Evolutionary conservation across 1,140 invertebrate species (phyloP), one percentile per base, ranked within the genome.

Genomic region (Solen grandis): DNA sequence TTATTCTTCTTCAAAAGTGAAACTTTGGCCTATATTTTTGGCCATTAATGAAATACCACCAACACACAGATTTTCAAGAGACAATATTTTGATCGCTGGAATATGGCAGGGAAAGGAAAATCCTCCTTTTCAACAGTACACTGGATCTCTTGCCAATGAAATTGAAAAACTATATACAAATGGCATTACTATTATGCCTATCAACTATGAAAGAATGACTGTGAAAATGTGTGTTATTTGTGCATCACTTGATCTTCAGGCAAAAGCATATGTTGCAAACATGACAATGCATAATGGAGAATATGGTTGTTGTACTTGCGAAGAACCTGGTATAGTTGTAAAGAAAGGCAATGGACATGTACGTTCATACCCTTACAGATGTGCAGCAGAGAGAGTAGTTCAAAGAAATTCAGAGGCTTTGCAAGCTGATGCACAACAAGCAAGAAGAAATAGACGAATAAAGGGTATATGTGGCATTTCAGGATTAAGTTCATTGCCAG

Each of bases 21-120:
- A 82, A 63, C 46, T 82, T 3, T 82, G 81, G 81, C 74, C 74
- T 46, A 62, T 82, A 16, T 72, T 78, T 78, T n/a, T 82, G 52
- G 73, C 74, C 8, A 78, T 82, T 38, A 82, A 82, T 35, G 73
- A 82, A 65, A 52, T 77, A 19, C 31, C 29, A n/a, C 81, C 81
- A 54, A 33, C 13, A 29, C 19, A 19, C 3, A 55, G 81, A 46
- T 82, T 82, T 69, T 16, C 74, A 25, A 65, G 66, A 46, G 46
- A 82, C 33, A 78, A 82, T 72, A 60, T 76, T 16, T 29, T 76
- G 27, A 38, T 76, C 16, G 74, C 62, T 66, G 74, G 74, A 31
- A 76, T 76, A 46, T 76, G 74, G 74, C 74, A 55, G 35, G 29
- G 72, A 55, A 69, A 65, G 63, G 38, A 19, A 60, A 72, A 76